phyloP scores from a whole-genome alignment of 1,140 invertebrate genomes.

The Chionoecetes opilio region DNA sequence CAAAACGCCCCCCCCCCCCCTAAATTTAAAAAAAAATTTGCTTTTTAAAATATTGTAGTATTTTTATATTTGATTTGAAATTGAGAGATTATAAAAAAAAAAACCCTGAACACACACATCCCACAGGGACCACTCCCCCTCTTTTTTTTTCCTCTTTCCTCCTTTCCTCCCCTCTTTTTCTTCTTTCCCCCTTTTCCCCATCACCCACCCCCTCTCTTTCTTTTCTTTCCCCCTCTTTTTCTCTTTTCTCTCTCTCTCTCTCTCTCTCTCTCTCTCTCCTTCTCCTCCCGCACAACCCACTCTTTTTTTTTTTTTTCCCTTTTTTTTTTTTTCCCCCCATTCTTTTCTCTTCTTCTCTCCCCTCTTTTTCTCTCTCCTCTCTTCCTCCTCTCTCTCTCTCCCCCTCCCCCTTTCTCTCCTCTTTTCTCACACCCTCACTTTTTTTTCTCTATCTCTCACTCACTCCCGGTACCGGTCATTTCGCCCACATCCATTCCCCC shows the following conservation, averaged over 20 bases:
- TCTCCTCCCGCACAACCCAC: background rate
- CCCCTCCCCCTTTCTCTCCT: background rate
- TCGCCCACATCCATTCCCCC: no score
- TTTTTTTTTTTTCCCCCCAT: no score
- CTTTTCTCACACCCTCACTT: background rate
- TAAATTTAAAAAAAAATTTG: constrained; percentile 58
- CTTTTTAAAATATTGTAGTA: constrained; percentile 46
- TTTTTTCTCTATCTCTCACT: background rate
- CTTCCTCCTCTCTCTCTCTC: background rate
- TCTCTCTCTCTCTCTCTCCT: no score
- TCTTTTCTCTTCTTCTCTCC: background rate
- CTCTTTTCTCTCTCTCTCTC: background rate
- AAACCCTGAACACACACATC: background rate
- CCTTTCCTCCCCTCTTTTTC: background rate
- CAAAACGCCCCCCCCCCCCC: constrained; percentile 59
- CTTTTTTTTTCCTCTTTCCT: background rate
- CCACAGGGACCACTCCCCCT: background rate
- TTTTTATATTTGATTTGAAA: background rate
- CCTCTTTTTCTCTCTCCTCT: no score
- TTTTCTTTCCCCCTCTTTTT: background rate
- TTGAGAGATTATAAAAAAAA: background rate
- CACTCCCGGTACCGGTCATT: no score
- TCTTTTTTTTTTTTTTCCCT: background rate
- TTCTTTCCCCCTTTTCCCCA: background rate
- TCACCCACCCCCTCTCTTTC: background rate